Conservation (phyloP, 2,888 invertebrate species). For the Zaprionus bogoriensis region DNA sequence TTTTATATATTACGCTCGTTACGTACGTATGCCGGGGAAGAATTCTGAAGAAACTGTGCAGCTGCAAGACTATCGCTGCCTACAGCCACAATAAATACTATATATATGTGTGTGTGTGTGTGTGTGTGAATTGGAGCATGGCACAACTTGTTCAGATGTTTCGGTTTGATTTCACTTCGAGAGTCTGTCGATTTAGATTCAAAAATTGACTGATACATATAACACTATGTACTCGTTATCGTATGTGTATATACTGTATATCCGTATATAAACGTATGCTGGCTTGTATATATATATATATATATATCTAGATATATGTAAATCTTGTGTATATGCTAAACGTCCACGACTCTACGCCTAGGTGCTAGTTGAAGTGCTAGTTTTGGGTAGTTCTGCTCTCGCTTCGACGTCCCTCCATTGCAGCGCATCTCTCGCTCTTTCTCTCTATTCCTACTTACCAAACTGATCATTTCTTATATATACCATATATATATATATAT, state of each 20-base stretch:
- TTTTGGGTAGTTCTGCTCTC: slow-evolving; percentile 44
- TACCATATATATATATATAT: slow-evolving; percentile 16
- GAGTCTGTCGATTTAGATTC: slow-evolving; percentile 59
- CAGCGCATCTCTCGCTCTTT: slow-evolving; percentile 4
- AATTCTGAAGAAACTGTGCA: slow-evolving; percentile 54
- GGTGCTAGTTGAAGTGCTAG: slow-evolving; percentile 63
- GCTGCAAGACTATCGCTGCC: neutral
- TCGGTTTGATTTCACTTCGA: slow-evolving; percentile 23
- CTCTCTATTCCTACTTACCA: slow-evolving; percentile 46
- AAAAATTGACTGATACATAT: slow-evolving; percentile 72
- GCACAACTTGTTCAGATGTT: slow-evolving; percentile 56
- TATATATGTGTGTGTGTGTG: slow-evolving; percentile 18
- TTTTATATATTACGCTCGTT: slow-evolving; percentile 17
- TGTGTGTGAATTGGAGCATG: slow-evolving; percentile 69
- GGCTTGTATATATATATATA: slow-evolving; percentile 43
- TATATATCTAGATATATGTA: slow-evolving; percentile 37
- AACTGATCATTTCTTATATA: slow-evolving; percentile 4
- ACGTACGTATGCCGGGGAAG: slow-evolving; percentile 65
- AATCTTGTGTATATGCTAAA: slow-evolving; percentile 62
- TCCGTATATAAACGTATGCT: too few species aligned
- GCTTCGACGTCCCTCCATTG: too few species aligned
- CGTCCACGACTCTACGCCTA: slow-evolving; percentile 55
- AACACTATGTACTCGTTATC: slow-evolving; percentile 36
- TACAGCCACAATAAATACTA: neutral
- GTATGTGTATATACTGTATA: slow-evolving; percentile 3